A percentile compares a stretch with the other conserved stretches of the same genome.
phyloP scores from a whole-genome alignment of 2,888 invertebrate genomes.

The Andrena haemorrhoa region DNA sequence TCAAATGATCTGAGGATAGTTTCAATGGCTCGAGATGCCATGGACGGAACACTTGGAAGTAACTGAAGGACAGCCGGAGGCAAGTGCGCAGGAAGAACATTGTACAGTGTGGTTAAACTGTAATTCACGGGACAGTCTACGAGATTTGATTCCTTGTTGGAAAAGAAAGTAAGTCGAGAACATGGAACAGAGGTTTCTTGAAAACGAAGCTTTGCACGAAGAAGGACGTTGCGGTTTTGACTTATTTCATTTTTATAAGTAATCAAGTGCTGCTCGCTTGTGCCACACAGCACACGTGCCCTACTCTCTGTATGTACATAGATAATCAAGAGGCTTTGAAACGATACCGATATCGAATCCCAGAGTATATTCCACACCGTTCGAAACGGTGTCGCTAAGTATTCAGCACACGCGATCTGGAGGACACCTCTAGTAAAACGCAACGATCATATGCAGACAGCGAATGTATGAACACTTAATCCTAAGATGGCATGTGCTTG shows the following conservation, averaged over 20 bases:
- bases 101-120: not conserved
- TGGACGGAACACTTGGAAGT: conserved; percentile 72
- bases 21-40: conserved; percentile 47
- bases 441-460: conserved; percentile 79
- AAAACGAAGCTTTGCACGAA: no score
- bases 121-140: not conserved
- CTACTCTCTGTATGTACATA: conserved; percentile 41
- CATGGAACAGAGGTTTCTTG: not conserved
- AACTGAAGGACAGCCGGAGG: conserved; percentile 55
- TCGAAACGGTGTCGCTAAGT: conserved; percentile 29
- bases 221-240: no score
- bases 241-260: not conserved
- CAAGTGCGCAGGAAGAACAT: conserved; percentile 46
- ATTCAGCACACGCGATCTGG: conserved; percentile 48
- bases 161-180: not conserved
- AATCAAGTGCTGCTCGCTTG: not conserved
- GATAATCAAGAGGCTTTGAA: conserved; percentile 6
- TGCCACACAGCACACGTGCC: not conserved
- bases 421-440: conserved; percentile 66
- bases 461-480: conserved; percentile 71
- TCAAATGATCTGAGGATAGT: conserved; percentile 36
- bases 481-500: conserved; percentile 75
- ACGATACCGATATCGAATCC: conserved; percentile 30
- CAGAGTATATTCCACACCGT: conserved; percentile 3
- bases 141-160: not conserved